These are phyloP conservation scores for Dromius quadrimaculatus DNA, from an alignment of 2,888 invertebrate species.

Conservation along the genomic window DNA sequence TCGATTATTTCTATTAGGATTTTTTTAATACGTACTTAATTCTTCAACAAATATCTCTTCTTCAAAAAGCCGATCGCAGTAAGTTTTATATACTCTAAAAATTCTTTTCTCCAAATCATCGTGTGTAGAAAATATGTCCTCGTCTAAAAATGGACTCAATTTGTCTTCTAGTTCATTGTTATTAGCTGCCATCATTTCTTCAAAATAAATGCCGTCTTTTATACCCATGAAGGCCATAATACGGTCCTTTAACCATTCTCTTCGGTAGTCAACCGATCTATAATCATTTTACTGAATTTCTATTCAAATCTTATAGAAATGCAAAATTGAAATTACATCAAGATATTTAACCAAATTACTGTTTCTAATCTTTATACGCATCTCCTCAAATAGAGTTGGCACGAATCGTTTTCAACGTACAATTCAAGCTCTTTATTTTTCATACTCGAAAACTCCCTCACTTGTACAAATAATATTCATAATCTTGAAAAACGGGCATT, in stretches of 20 bases:
- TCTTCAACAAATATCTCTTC: conserved; percentile 80
- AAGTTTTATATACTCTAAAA: conserved; percentile 77
- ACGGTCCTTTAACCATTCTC: conserved; percentile 78
- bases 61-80: conserved; percentile 79
- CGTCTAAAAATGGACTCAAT: conserved; percentile 70
- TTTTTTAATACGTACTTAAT: conserved; percentile 77
- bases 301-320: too few species aligned
- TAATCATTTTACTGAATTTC: too few species aligned
- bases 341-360: too few species aligned
- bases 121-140: conserved; percentile 66
- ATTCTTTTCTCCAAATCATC: conserved; percentile 71
- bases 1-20: too few species aligned
- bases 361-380: too few species aligned
- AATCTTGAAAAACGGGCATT: too few species aligned
- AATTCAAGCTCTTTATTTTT: too few species aligned
- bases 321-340: too few species aligned
- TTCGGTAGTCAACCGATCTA: conserved; percentile 72
- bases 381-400: too few species aligned
- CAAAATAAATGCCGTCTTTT: conserved; percentile 70
- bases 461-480: too few species aligned
- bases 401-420: too few species aligned
- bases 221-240: conserved; percentile 72
- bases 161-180: conserved; percentile 70
- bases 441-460: too few species aligned
- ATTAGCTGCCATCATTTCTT: conserved; percentile 70